Base-by-base conservation (phyloP, 2,888 invertebrate species). In the Cactoblastis cactorum region DNA sequence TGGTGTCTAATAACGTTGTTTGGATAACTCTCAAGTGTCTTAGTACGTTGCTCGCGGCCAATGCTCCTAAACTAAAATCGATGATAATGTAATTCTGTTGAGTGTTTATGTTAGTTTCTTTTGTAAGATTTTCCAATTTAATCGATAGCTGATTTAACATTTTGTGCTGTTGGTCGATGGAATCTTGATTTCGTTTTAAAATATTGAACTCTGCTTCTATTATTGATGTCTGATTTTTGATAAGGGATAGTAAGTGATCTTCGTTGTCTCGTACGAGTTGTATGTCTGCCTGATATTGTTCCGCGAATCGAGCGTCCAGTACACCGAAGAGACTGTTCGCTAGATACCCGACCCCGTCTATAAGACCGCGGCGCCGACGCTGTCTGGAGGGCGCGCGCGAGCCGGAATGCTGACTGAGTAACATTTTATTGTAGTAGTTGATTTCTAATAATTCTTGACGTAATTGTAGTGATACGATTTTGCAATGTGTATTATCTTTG, bases 191-290 rank as follows among this genome's bases (percentile, higher is more conserved):
- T 35, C 58, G 35, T 15, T 51, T 52, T 1, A 61, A 34, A 9
- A 61, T 0, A 34, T 58, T 58, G 33, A 54, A 45, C 35, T 62
- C 55, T 0, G 58, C 54, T 52, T 62, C 61, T 12, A 57, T 38
- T 0, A 60, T 9, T 1, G 58, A 59, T 5, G 61, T 61, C 19
- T 61, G 61, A 43, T 62, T 62, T 33, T 51, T 56, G 33, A 46
- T 52, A n/a, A 61, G 34, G 9, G 6, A 5, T 4, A 37, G 41
- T n/a, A 60, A 14, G 15, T 60, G 54, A 17, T 60, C 46, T 43
- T 60, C 35, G 28, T 58, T 58, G 12, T 14, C 15, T 32, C 32
- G 24, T n/a, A 58, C 24, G 2, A 50, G 19, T 8, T 34, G 28
- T 2, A 55, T 55, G 19, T 54, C 55, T 28, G 45, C 50, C 37